These are phyloP conservation scores for Latrodectus hesperus DNA, from an alignment of 2,888 invertebrate species.

Conservation along the genomic window DNA sequence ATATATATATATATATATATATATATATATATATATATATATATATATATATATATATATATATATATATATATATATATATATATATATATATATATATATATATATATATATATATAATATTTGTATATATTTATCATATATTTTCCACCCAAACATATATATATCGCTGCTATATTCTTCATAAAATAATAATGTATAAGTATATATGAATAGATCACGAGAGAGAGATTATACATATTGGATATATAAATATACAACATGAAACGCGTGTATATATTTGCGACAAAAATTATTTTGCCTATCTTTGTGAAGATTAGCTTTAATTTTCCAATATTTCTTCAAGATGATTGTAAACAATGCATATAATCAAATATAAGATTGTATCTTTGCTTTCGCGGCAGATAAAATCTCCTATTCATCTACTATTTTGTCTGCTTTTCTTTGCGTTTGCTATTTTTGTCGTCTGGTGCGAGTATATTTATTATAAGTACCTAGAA, in stretches of 20 bases:
- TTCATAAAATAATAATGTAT: slow-evolving; percentile 10
- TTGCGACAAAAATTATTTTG: slow-evolving; percentile 44
- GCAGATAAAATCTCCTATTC: slow-evolving; percentile 60
- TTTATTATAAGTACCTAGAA: too few species aligned
- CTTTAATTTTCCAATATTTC: slow-evolving; percentile 42
- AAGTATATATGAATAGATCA: slow-evolving; percentile 17
- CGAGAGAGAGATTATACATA: slow-evolving; percentile 15
- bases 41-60: too few species aligned
- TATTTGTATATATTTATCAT: neutral
- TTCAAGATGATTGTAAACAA: slow-evolving; percentile 53
- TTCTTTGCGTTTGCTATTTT: neutral
- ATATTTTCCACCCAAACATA: neutral
- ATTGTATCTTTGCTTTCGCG: slow-evolving; percentile 50
- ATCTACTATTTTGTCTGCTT: slow-evolving; percentile 23
- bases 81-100: too few species aligned
- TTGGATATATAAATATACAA: slow-evolving; percentile 17
- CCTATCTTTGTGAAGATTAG: slow-evolving; percentile 53
- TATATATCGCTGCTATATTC: neutral
- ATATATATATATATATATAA: neutral
- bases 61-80: too few species aligned
- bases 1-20: too few species aligned
- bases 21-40: too few species aligned
- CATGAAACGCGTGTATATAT: slow-evolving; percentile 24
- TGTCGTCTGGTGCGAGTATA: too few species aligned
- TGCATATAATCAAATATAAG: slow-evolving; percentile 39